Conservation (phyloP, 1,140 invertebrate genomes). For the Octopus sinensis region DNA sequence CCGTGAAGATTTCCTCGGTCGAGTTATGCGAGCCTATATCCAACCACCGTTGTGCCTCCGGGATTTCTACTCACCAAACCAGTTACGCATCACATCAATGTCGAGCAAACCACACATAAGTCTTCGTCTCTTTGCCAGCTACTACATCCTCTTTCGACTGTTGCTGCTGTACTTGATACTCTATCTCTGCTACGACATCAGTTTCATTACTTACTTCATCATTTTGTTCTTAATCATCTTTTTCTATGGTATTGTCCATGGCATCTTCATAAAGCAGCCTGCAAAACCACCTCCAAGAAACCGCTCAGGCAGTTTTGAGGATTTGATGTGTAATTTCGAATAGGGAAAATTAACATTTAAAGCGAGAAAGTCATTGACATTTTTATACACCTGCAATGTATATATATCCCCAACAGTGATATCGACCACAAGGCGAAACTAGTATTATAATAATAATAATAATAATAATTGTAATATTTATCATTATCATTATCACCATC, state of each 20-base stretch:
- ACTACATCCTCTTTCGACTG: slow-evolving; percentile 61
- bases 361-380: too few species aligned
- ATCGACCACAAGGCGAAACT: too few species aligned
- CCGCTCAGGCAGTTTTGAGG: too few species aligned
- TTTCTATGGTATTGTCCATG: background rate
- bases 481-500: too few species aligned
- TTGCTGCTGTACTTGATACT: slow-evolving; percentile 37
- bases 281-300: too few species aligned
- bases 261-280: background rate
- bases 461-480: too few species aligned
- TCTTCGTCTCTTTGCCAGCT: slow-evolving; percentile 68
- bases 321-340: too few species aligned
- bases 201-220: slow-evolving; percentile 11
- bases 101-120: slow-evolving; percentile 69
- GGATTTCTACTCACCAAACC: slow-evolving; percentile 56
- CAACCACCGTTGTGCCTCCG: slow-evolving; percentile 60
- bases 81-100: slow-evolving; percentile 56
- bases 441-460: too few species aligned
- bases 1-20: slow-evolving; percentile 65
- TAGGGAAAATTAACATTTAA: too few species aligned
- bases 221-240: background rate
- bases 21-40: slow-evolving; percentile 66
- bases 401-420: too few species aligned
- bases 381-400: too few species aligned
- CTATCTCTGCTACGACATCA: slow-evolving; percentile 32